These are phyloP conservation scores for Lasioglossum vierecki DNA, from an alignment of 2,888 invertebrate genomes.

Conservation along the genomic window DNA sequence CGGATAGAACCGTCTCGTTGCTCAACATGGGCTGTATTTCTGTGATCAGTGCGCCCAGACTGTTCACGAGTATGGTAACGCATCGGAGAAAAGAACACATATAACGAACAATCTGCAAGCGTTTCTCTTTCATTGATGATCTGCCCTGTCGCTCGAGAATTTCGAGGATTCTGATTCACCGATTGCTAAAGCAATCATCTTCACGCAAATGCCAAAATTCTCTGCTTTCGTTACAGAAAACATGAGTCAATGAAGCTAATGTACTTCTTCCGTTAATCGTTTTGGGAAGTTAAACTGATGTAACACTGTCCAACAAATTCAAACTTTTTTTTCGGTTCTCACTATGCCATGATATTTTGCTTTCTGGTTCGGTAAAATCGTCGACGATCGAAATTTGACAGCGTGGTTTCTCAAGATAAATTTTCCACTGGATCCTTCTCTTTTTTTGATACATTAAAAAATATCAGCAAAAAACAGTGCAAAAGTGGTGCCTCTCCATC, in stretches of 20 bases:
- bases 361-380: too few species aligned
- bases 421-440: too few species aligned
- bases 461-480: too few species aligned
- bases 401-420: too few species aligned
- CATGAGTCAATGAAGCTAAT: neutral
- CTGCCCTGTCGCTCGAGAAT: neutral
- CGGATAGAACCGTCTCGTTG: slow-evolving; percentile 85
- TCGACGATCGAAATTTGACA: too few species aligned
- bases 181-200: neutral
- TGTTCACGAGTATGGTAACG: slow-evolving; percentile 9
- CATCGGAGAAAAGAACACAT: neutral
- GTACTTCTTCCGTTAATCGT: neutral
- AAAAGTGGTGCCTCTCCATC: too few species aligned
- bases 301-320: neutral
- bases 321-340: too few species aligned
- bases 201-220: neutral
- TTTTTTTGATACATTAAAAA: too few species aligned
- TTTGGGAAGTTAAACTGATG: neutral
- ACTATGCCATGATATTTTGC: too few species aligned
- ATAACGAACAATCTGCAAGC: neutral
- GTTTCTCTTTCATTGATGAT: neutral
- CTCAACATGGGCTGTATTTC: slow-evolving; percentile 84
- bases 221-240: neutral
- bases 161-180: neutral
- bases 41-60: slow-evolving; percentile 80